A percentile compares a stretch with the other conserved stretches of the same genome.
phyloP scores from a whole-genome alignment of 2,797 vertebrate genomes.

The Gymnoscopelus braueri region DNA sequence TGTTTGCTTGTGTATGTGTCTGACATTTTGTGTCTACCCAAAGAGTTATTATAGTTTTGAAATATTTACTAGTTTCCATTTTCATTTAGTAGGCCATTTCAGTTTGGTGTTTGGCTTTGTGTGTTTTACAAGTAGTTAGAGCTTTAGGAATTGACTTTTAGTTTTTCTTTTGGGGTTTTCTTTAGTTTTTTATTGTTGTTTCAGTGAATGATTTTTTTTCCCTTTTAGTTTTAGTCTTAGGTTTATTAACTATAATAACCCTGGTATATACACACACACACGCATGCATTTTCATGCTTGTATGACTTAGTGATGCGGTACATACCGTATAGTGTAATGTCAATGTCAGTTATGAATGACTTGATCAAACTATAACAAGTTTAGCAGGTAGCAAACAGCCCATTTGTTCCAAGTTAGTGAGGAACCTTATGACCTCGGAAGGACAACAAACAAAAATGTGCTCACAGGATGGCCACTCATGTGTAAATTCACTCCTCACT shows the following conservation, averaged over 20 bases:
- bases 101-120: no score
- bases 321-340: constrained; percentile 21
- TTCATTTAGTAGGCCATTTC: no score
- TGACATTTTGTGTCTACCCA: background rate
- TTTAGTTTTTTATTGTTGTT: no score
- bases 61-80: no score
- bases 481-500: constrained; percentile 59
- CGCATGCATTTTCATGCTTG: constrained; percentile 24
- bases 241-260: no score
- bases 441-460: constrained; percentile 28
- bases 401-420: background rate
- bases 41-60: no score
- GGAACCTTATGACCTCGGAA: constrained; percentile 16
- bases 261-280: background rate
- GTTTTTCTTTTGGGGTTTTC: no score
- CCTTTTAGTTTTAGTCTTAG: no score
- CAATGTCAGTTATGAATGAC: background rate
- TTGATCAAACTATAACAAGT: constrained; percentile 19
- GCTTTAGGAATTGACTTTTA: no score
- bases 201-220: no score
- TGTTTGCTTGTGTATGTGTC: background rate
- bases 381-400: constrained; percentile 39
- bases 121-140: no score
- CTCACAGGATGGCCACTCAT: background rate
- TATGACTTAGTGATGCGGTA: constrained; percentile 45